Base-by-base conservation (phyloP, 1,140 invertebrate species). In the Drosophila albomicans region DNA sequence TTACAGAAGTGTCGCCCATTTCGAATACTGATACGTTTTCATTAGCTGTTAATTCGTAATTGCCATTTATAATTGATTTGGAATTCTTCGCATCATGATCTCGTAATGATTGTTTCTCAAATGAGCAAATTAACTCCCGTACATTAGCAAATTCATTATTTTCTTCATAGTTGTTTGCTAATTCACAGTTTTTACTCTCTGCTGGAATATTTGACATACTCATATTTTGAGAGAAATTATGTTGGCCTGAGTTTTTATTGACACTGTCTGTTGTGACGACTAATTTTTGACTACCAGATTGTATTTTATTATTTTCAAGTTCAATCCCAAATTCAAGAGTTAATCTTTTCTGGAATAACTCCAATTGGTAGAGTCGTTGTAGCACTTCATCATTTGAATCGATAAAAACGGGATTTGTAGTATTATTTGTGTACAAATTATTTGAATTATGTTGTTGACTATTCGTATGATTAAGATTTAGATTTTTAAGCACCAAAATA, bases 91-190 rank as follows among this genome's bases (percentile, higher is more conserved):
- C 52, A 10, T 65, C 64, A 0, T 51, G 30, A 20, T 87, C 62
- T 15, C 13, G 35, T 15, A 71, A 8, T 5, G 58, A 68, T 7
- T 91, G 87, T 48, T 89, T 62, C 25, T 92, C 91, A 75, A 96
- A 96, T 62, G 94, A 94, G 59, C 94, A 93, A 51, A 96, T 96
- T 13, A 96, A 75, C 20, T 94, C 94, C 76, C 94, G 95, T 0
- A 96, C 95, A 5, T 95, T 95, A 3, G 95, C 87, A 61, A 94
- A 94, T 5, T 94, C 93, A 43, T 52, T 25, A 52, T 35, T 13
- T 32, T 54, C 58, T 16, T n/a, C 28, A 35, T 11, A 5, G 3
- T 13, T 7, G 4, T 10, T 28, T 3, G 7, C 16, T 41, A 16
- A 1, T 28, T 52, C 8, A 30, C 5, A 3, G 5, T 45, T 2